Evolutionary conservation across 2,797 vertebrate genomes (phyloP).

Genomic region (Sebastolobus altivelis): DNA sequence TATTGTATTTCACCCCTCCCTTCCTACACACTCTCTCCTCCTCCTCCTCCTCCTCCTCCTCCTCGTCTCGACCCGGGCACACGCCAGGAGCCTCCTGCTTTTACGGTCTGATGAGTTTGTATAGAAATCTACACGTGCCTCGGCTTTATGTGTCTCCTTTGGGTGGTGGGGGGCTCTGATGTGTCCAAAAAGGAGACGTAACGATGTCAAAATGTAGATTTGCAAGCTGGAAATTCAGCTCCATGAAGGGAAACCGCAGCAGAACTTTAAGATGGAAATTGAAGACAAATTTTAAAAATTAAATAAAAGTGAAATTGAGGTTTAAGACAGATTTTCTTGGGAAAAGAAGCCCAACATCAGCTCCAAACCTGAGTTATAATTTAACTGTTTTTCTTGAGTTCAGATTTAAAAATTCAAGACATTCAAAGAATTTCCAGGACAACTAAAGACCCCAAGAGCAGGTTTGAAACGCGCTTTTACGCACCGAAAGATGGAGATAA

Average conservation of each 20-base stretch:
- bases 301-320: neutral
- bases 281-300: neutral
- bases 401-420: neutral
- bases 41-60: conserved; percentile 30
- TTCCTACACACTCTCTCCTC: conserved; percentile 9
- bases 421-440: neutral
- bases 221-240: neutral
- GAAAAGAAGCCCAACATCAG: neutral
- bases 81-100: conserved; percentile 87
- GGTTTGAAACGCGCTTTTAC: neutral
- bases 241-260: neutral
- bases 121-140: conserved; percentile 87
- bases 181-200: conserved; percentile 77
- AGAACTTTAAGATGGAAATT: neutral
- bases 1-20: conserved; percentile 63
- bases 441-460: neutral
- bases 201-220: conserved; percentile 11
- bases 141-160: conserved; percentile 81
- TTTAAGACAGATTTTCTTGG: neutral
- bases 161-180: conserved; percentile 47
- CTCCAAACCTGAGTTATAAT: neutral
- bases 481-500: neutral
- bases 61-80: conserved; percentile 78
- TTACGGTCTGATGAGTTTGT: conserved; percentile 89
- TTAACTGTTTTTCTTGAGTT: neutral